Evolutionary conservation across 2,113 vertebrate species (phyloP).

Genomic region (Tylochromis polylepis): DNA sequence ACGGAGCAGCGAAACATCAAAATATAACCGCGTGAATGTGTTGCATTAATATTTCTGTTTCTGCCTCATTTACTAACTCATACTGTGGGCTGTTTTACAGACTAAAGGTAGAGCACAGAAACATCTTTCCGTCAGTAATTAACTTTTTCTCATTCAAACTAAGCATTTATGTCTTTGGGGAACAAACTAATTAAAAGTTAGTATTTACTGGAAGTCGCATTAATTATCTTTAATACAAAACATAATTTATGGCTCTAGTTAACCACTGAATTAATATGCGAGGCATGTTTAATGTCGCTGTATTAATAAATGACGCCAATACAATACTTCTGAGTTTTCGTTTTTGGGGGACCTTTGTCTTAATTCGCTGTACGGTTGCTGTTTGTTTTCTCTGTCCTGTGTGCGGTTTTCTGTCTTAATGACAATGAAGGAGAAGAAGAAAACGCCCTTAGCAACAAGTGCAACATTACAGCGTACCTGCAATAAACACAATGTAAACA

Average conservation of each 20-base stretch:
- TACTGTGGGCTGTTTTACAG: not conserved
- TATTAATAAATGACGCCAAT: not conserved
- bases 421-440: not conserved
- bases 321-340: not conserved
- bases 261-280: not conserved
- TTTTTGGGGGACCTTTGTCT: not conserved
- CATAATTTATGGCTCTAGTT: not conserved
- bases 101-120: not conserved
- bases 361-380: not conserved
- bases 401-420: not conserved
- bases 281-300: not conserved
- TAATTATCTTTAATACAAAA: not conserved
- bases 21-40: not conserved
- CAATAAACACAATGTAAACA: not conserved
- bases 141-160: not conserved
- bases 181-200: not conserved
- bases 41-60: not conserved
- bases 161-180: not conserved
- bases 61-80: not conserved
- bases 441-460: conserved; percentile 21
- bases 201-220: accelerated
- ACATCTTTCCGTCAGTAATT: not conserved
- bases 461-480: not conserved
- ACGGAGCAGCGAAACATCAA: not conserved
- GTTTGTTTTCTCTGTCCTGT: not conserved